Percentiles rank a stretch among this genome's conserved stretches.
These are phyloP conservation scores for Hemiscyllium ocellatum DNA, from an alignment of 2,113 vertebrate species.

Conservation along the genomic window DNA sequence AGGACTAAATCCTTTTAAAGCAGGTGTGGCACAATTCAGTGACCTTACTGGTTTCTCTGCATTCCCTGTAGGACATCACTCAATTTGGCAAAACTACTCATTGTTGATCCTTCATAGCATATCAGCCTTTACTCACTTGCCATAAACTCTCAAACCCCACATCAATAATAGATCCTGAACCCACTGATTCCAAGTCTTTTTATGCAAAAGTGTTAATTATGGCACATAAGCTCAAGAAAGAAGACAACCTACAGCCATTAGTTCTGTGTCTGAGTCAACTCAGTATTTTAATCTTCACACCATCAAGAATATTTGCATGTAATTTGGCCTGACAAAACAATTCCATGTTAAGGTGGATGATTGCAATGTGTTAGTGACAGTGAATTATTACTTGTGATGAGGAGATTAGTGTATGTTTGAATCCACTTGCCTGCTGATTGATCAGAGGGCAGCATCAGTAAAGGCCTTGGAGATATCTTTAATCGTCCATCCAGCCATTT, in stretches of 20 bases:
- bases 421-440: background rate
- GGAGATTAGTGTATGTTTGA: background rate
- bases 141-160: background rate
- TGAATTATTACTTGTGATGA: background rate
- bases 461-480: background rate
- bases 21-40: constrained; percentile 32
- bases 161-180: background rate
- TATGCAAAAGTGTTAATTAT: background rate
- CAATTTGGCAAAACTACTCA: background rate
- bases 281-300: background rate
- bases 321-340: background rate
- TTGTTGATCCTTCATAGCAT: background rate
- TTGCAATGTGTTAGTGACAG: background rate
- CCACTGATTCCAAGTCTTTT: background rate
- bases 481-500: background rate
- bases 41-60: background rate
- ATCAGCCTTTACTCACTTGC: background rate
- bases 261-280: background rate
- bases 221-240: background rate
- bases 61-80: background rate
- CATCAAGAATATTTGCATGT: background rate
- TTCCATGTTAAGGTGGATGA: background rate
- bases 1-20: constrained; percentile 27
- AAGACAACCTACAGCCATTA: background rate
- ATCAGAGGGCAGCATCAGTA: background rate